A percentile compares a stretch with the other conserved stretches of the same genome.
phyloP scores from a whole-genome alignment of 2,113 vertebrate species.

The Patagioenas fasciata region DNA sequence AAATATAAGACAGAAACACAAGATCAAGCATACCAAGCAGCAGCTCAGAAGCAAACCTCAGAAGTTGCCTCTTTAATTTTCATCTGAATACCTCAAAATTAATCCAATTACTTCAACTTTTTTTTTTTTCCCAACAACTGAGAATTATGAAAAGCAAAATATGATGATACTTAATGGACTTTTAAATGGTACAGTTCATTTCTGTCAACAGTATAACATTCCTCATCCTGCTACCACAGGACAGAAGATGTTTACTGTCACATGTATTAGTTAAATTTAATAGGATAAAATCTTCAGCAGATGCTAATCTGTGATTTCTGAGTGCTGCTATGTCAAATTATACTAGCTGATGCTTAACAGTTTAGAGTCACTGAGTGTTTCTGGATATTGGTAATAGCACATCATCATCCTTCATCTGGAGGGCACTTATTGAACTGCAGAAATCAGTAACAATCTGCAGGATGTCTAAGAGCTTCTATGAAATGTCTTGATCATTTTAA shows the following conservation, averaged over 20 bases:
- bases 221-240: neutral
- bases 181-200: neutral
- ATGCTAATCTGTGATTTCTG: constrained; percentile 13
- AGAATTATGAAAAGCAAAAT: neutral
- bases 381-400: neutral
- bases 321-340: neutral
- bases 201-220: neutral
- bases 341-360: neutral
- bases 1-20: neutral
- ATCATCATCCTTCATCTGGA: neutral
- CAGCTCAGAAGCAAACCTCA: neutral
- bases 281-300: neutral
- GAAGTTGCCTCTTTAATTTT: neutral
- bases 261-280: neutral
- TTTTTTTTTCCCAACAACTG: neutral
- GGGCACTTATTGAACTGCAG: neutral
- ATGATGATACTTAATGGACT: neutral
- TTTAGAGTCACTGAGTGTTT: neutral
- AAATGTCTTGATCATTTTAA: constrained; percentile 1
- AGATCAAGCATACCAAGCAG: neutral
- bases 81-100: neutral
- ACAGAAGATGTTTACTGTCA: neutral
- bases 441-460: neutral
- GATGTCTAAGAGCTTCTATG: neutral
- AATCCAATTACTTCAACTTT: neutral